Conservation (phyloP, 2,888 invertebrate genomes). For the Coleophora deauratella region DNA sequence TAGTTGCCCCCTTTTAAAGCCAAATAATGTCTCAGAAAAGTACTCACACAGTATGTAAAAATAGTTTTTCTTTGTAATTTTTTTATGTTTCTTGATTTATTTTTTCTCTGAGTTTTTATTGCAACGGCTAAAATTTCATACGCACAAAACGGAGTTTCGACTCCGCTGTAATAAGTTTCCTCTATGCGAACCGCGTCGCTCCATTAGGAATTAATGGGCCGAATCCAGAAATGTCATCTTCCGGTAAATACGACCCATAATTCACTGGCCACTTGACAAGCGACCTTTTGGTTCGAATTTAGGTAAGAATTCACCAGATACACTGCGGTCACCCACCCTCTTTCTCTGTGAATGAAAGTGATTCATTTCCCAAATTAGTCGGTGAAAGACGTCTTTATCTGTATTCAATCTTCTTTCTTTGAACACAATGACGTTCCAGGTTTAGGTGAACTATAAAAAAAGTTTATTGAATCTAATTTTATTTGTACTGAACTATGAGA, state of each 20-base stretch:
- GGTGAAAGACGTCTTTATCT: slow-evolving; percentile 41
- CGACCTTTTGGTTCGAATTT: slow-evolving; percentile 12
- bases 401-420: slow-evolving; percentile 13
- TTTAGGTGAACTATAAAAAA: too few relatives aligned
- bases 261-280: slow-evolving; percentile 42
- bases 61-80: too few relatives aligned
- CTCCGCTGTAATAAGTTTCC: too few relatives aligned
- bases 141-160: too few relatives aligned
- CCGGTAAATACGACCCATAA: slow-evolving; percentile 60
- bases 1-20: too few relatives aligned
- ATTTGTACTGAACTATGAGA: too few relatives aligned
- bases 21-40: too few relatives aligned
- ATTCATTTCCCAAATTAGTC: slow-evolving; percentile 51
- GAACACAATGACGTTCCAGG: neutral
- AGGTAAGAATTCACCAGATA: slow-evolving; percentile 23
- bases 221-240: slow-evolving; percentile 70
- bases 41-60: too few relatives aligned
- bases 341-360: slow-evolving; percentile 42
- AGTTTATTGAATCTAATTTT: neutral
- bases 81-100: too few relatives aligned
- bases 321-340: slow-evolving; percentile 26
- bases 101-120: too few relatives aligned
- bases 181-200: slow-evolving; percentile 35
- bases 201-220: slow-evolving; percentile 72
- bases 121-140: too few relatives aligned